Evolutionary conservation across 2,797 vertebrate genomes (phyloP).

Genomic region (Microchirus variegatus): DNA sequence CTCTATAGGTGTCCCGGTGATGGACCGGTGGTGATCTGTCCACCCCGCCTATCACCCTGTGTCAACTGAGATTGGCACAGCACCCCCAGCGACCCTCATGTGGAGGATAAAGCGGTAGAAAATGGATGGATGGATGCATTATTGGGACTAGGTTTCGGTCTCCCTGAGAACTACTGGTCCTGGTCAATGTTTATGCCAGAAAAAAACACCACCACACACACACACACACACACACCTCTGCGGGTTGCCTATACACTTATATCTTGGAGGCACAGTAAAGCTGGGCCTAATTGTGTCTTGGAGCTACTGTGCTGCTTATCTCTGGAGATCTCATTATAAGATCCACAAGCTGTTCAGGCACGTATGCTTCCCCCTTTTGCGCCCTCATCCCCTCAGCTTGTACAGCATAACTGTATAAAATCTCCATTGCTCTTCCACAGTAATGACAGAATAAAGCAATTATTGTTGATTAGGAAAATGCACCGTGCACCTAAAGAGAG

Average conservation of each 20-base stretch:
- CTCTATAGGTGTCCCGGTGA: too few species aligned
- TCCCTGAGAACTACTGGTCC: too few species aligned
- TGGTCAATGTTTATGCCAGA: too few species aligned
- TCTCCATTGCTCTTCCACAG: conserved; percentile 46
- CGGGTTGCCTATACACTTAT: conserved; percentile 41
- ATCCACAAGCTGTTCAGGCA: conserved; percentile 80
- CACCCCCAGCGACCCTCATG: too few species aligned
- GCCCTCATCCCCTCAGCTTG: conserved; percentile 69
- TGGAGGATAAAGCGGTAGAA: too few species aligned
- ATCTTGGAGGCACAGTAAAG: conserved; percentile 60
- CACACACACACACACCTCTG: conserved; percentile 25
- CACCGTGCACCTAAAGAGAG: conserved; percentile 50
- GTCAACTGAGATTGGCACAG: too few species aligned
- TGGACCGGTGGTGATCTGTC: too few species aligned
- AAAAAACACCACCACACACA: too few species aligned
- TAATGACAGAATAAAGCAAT: conserved; percentile 68
- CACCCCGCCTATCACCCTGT: not conserved
- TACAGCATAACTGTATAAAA: conserved; percentile 64
- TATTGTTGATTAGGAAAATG: conserved; percentile 71
- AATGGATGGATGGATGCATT: too few species aligned
- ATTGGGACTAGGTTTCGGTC: too few species aligned
- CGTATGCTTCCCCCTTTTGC: conserved; percentile 49
- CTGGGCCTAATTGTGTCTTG: conserved; percentile 81
- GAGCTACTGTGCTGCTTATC: conserved; percentile 76
- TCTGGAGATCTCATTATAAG: conserved; percentile 86